These are phyloP conservation scores for Cettia cetti DNA, from an alignment of 2,113 vertebrate species.

Conservation along the genomic window DNA sequence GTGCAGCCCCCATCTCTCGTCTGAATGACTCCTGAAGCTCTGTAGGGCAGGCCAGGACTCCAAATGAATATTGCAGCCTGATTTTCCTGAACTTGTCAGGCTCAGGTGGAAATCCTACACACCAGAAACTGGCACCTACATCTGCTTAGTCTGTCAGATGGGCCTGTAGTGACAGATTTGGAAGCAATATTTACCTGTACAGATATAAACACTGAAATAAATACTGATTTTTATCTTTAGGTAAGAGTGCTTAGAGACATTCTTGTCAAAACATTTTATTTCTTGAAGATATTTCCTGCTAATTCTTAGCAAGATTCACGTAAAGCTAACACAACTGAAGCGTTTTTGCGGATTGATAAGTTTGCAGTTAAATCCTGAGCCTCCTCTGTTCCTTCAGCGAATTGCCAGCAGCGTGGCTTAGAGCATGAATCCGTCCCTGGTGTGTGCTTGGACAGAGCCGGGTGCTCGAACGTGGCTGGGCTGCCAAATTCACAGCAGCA, in stretches of 20 bases:
- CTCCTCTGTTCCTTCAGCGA: background rate
- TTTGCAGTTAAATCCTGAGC: background rate
- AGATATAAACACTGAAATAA: background rate
- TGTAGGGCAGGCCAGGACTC: background rate
- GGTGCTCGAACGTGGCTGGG: accelerated
- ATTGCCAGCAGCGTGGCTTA: accelerated
- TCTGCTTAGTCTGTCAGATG: background rate
- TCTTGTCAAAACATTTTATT: background rate
- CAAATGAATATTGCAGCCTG: background rate
- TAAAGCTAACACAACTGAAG: background rate
- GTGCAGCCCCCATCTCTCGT: background rate
- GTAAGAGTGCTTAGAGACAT: background rate
- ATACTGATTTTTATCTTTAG: background rate
- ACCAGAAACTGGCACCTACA: background rate
- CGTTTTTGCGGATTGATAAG: accelerated
- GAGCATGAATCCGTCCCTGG: accelerated
- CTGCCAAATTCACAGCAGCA: background rate
- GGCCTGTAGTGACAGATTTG: background rate
- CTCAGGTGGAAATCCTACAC: background rate
- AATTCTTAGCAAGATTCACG: background rate
- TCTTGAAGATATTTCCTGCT: background rate
- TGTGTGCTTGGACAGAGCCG: accelerated
- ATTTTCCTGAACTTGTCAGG: background rate
- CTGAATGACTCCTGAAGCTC: background rate
- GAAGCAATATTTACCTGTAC: background rate